A percentile compares a stretch with the other conserved stretches of the same genome.
Conservation (phyloP, 2,888 invertebrate species). For the Apantesis nais region DNA sequence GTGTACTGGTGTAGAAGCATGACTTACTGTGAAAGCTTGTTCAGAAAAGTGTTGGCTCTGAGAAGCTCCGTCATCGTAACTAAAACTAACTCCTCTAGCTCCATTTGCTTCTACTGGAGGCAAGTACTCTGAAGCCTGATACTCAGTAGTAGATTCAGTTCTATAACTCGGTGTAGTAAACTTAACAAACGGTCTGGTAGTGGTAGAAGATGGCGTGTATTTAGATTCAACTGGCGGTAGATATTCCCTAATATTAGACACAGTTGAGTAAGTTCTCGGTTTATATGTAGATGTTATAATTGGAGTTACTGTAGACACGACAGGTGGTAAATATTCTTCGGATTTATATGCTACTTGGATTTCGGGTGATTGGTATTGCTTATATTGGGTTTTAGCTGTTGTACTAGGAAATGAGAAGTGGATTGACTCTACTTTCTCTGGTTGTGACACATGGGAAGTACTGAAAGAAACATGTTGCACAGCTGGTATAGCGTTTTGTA, state of each 20-base stretch:
- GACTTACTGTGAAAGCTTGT: slow-evolving; percentile 57
- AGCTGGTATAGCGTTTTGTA: slow-evolving; percentile 46
- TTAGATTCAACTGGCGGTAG: slow-evolving; percentile 50
- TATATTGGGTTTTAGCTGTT: slow-evolving; percentile 60
- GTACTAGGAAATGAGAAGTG: slow-evolving; percentile 67
- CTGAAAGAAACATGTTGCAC: slow-evolving; percentile 59
- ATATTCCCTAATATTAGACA: slow-evolving; percentile 57
- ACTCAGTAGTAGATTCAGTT: slow-evolving; percentile 62
- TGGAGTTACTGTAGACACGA: slow-evolving; percentile 59
- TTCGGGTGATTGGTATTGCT: slow-evolving; percentile 73
- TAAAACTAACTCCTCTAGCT: slow-evolving; percentile 57
- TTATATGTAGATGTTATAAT: slow-evolving; percentile 64
- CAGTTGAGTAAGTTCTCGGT: slow-evolving; percentile 64
- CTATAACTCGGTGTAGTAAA: slow-evolving; percentile 63
- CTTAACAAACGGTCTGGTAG: slow-evolving; percentile 57
- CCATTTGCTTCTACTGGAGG: slow-evolving; percentile 59
- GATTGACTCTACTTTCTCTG: slow-evolving; percentile 58
- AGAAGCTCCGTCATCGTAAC: slow-evolving; percentile 52
- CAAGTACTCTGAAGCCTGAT: slow-evolving; percentile 66
- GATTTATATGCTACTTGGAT: slow-evolving; percentile 73
- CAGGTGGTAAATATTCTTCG: slow-evolving; percentile 77
- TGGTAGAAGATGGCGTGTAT: slow-evolving; percentile 56
- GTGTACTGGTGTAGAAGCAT: slow-evolving; percentile 52
- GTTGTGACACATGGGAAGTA: slow-evolving; percentile 60
- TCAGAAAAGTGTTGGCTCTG: slow-evolving; percentile 67